These are phyloP conservation scores for Propsilocerus akamusi DNA, from an alignment of 1,140 invertebrate genomes.

Conservation along the genomic window DNA sequence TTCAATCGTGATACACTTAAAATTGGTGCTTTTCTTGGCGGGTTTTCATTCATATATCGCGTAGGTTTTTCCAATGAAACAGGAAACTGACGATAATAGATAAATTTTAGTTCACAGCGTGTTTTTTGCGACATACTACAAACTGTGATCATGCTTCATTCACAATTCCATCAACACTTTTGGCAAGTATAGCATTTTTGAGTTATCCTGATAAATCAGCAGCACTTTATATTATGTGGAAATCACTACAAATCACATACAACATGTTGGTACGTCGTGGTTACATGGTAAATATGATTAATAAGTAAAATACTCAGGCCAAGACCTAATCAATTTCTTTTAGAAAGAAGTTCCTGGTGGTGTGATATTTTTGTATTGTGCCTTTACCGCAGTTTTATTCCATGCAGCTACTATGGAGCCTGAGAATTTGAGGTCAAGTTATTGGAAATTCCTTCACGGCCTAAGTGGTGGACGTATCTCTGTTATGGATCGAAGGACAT, in stretches of 20 bases:
- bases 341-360: constrained; percentile 42
- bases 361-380: constrained; percentile 48
- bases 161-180: constrained; percentile 40
- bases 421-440: constrained; percentile 56
- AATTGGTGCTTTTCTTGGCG: constrained; percentile 39
- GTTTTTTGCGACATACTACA: constrained; percentile 31
- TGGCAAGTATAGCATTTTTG: constrained; percentile 38
- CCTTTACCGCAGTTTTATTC: constrained; percentile 62
- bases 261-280: constrained; percentile 33
- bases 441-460: constrained; percentile 61
- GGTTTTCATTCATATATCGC: constrained; percentile 40
- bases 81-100: no score
- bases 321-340: no score
- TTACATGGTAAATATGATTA: constrained; percentile 34
- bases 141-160: constrained; percentile 34
- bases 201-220: constrained; percentile 47
- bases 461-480: constrained; percentile 50
- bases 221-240: constrained; percentile 52
- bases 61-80: no score
- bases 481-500: constrained; percentile 29
- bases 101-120: constrained; percentile 34
- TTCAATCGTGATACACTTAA: constrained; percentile 34
- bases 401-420: constrained; percentile 65
- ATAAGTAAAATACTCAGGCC: no score
- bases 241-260: constrained; percentile 42